These are phyloP conservation scores for Brachionus rotundiformis DNA, from an alignment of 1,140 invertebrate species.

Conservation along the genomic window DNA sequence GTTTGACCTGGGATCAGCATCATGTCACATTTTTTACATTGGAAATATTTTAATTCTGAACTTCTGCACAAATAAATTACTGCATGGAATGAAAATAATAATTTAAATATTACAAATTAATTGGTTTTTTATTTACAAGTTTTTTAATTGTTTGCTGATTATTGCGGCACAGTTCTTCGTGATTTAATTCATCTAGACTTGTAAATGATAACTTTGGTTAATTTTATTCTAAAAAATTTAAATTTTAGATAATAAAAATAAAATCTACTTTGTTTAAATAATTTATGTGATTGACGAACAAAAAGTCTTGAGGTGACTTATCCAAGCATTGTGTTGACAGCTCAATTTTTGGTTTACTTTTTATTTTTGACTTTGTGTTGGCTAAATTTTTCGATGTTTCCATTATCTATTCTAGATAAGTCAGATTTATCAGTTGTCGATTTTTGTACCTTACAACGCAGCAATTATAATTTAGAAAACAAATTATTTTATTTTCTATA, in stretches of 20 bases:
- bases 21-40: constrained; percentile 45
- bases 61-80: background rate
- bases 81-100: background rate
- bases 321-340: background rate
- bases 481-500: background rate
- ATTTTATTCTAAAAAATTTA: background rate
- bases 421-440: background rate
- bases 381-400: background rate
- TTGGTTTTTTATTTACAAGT: constrained; percentile 41
- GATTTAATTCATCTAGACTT: background rate
- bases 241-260: background rate
- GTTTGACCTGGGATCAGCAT: constrained; percentile 26
- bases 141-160: constrained; percentile 27
- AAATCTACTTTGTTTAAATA: constrained; percentile 45
- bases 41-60: constrained; percentile 41
- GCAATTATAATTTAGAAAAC: background rate
- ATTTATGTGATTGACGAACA: constrained; percentile 9
- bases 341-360: background rate
- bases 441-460: background rate
- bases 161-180: constrained; percentile 18
- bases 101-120: background rate
- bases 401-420: background rate
- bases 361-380: background rate
- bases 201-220: constrained; percentile 6
- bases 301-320: constrained; percentile 3